Evolutionary conservation across 64 coral and sea anemone genomes (phyloP).

Genomic region (Stichodactyla helianthus): DNA sequence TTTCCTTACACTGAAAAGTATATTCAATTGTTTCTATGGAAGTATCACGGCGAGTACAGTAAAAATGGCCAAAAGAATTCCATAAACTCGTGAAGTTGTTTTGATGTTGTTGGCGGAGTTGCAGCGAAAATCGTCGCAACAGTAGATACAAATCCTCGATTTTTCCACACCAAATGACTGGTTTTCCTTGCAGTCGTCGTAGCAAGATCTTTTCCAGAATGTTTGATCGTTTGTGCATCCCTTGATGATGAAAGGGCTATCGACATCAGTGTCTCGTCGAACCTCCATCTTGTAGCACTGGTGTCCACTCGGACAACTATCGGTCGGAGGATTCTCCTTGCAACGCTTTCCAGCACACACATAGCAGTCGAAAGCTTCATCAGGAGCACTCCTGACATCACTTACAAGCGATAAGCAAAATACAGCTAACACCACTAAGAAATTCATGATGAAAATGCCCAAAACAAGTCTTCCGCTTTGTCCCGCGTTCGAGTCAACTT

Average conservation of each 20-base stretch:
- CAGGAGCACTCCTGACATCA: not conserved
- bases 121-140: not conserved
- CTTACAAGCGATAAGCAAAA: not conserved
- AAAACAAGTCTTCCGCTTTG: not conserved
- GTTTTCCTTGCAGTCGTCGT: conserved; percentile 22
- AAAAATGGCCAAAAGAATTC: not conserved
- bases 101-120: conserved; percentile 9
- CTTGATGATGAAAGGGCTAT: conserved; percentile 21
- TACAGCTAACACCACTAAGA: not conserved
- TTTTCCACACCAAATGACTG: conserved; percentile 5
- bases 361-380: conserved; percentile 22
- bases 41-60: not conserved
- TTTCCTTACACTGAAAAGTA: not conserved
- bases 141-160: conserved; percentile 15
- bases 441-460: conserved; percentile 1
- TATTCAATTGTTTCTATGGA: not conserved
- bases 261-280: conserved; percentile 7
- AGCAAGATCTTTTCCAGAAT: conserved; percentile 9
- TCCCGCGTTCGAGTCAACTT: not conserved
- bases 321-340: not conserved
- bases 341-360: conserved; percentile 7
- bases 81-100: not conserved
- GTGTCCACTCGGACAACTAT: not conserved
- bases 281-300: conserved; percentile 33
- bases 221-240: conserved; percentile 26